Percentiles rank a stretch among this genome's conserved stretches.
Conservation (phyloP, 2,888 invertebrate species). For the Latrodectus hesperus region DNA sequence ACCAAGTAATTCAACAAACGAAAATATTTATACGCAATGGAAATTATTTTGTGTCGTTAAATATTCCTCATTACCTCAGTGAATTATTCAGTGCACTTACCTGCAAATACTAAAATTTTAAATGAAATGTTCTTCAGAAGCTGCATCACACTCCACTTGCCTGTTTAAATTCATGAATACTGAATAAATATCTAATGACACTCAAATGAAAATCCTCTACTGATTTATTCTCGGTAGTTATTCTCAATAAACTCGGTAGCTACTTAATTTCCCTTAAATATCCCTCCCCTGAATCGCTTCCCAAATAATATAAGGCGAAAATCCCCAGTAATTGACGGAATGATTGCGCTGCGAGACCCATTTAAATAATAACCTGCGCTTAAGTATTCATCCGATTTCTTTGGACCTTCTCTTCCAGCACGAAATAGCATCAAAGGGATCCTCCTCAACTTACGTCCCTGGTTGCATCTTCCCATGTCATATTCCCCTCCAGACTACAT, state of each 20-base stretch:
- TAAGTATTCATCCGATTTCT: constrained; percentile 55
- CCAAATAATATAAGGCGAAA: not conserved
- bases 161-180: not conserved
- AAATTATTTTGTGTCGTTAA: too few relatives aligned
- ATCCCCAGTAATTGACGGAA: not conserved
- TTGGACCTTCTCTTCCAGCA: constrained; percentile 36
- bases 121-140: too few relatives aligned
- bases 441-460: constrained; percentile 28
- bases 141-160: too few relatives aligned
- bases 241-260: not conserved
- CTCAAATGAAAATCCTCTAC: not conserved
- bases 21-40: too few relatives aligned
- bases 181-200: not conserved
- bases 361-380: constrained; percentile 37
- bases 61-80: too few relatives aligned
- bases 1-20: too few relatives aligned
- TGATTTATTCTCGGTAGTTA: not conserved
- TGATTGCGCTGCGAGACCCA: constrained; percentile 10
- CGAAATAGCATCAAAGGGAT: constrained; percentile 8
- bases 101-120: too few relatives aligned
- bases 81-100: too few relatives aligned
- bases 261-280: not conserved
- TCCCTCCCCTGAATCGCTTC: not conserved
- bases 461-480: constrained; percentile 4
- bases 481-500: constrained; percentile 1